Evolutionary conservation across 2,888 invertebrate species (phyloP).

Genomic region (Parnassius smintheus): DNA sequence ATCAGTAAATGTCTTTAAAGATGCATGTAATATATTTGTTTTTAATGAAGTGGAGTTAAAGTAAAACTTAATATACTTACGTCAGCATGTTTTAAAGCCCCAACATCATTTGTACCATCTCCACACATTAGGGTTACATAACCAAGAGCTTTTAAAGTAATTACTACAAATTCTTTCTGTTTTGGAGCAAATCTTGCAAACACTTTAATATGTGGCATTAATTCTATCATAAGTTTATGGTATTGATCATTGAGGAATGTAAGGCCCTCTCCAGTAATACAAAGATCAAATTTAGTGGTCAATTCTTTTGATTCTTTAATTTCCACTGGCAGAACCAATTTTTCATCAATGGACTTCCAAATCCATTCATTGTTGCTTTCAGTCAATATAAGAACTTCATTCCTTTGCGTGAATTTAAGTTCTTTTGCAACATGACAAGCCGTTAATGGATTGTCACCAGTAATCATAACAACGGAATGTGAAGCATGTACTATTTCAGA

Average conservation of each 20-base stretch:
- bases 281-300: conserved; percentile 90
- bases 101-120: conserved; percentile 99
- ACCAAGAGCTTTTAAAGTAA: conserved; percentile 92
- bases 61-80: conserved; percentile 78
- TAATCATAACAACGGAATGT: conserved; percentile 98
- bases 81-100: conserved; percentile 98
- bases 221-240: conserved; percentile 82
- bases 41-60: too few species aligned
- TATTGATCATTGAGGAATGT: conserved; percentile 84
- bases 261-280: conserved; percentile 96
- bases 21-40: too few species aligned
- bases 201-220: conserved; percentile 93
- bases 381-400: conserved; percentile 83
- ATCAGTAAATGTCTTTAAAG: too few species aligned
- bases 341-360: conserved; percentile 90
- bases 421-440: conserved; percentile 99
- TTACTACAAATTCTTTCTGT: conserved; percentile 98
- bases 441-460: conserved; percentile 99
- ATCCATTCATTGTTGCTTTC: conserved; percentile 79
- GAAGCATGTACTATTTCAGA: conserved; percentile 96
- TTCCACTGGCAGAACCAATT: conserved; percentile 77
- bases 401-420: conserved; percentile 91
- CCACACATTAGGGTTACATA: conserved; percentile 98
- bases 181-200: conserved; percentile 99
- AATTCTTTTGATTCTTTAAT: conserved; percentile 78